Conservation (phyloP, 2,888 invertebrate species). For the Acanthacorydalis orientalis region DNA sequence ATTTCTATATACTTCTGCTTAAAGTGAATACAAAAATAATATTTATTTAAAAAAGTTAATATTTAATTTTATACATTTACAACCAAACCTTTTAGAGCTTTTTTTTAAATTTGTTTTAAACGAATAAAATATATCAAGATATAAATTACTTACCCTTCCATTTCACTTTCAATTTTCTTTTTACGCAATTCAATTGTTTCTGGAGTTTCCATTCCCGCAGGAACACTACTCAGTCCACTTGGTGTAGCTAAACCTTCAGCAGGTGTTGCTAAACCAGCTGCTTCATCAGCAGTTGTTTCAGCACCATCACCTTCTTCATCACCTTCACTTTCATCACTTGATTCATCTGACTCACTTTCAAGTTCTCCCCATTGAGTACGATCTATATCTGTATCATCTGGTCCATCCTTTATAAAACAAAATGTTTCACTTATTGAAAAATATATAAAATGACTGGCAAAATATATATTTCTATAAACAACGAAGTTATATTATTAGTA, state of each 20-base stretch:
- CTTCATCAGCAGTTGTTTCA: conserved; percentile 31
- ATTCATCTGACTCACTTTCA: conserved; percentile 77
- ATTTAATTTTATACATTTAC: too few species aligned
- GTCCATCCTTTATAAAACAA: conserved; percentile 29
- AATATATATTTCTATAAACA: too few species aligned
- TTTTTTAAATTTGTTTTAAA: too few species aligned
- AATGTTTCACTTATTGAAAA: background rate
- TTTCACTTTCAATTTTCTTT: conserved; percentile 87
- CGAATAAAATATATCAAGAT: background rate
- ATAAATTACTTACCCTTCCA: conserved; percentile 61
- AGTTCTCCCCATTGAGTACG: conserved; percentile 93
- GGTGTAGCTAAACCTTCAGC: conserved; percentile 91
- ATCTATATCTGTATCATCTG: conserved; percentile 79
- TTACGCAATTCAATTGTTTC: conserved; percentile 96
- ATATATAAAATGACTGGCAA: too few species aligned
- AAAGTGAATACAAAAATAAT: too few species aligned
- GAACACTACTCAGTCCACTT: conserved; percentile 77
- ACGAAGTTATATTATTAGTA: background rate
- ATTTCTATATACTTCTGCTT: too few species aligned
- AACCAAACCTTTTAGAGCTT: too few species aligned
- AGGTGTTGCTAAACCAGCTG: conserved; percentile 79
- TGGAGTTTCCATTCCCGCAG: conserved; percentile 94
- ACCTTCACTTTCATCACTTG: conserved; percentile 50
- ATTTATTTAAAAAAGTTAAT: too few species aligned
- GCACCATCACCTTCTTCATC: conserved; percentile 32